phyloP scores from a whole-genome alignment of 2,113 vertebrate species.

The Smithornis capensis region DNA sequence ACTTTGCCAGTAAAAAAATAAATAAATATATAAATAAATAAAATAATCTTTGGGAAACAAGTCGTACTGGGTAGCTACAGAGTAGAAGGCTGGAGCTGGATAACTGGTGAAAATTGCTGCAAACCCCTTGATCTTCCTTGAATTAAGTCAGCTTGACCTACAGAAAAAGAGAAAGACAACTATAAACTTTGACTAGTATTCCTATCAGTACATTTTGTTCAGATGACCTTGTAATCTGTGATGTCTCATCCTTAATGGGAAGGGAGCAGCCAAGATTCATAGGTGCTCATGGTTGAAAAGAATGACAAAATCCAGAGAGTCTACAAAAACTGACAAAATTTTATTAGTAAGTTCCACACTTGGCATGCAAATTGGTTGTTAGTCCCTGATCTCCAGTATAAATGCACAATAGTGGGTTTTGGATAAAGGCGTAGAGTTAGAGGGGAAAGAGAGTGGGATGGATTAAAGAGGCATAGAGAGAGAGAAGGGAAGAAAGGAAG shows the following conservation, averaged over 20 bases:
- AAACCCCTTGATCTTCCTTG: background rate
- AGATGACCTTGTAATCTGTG: background rate
- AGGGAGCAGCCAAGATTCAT: rapidly evolving
- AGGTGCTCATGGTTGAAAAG: background rate
- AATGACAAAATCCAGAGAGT: background rate
- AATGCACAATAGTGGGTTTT: background rate
- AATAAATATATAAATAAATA: background rate
- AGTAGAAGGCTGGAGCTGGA: background rate
- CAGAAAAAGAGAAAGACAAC: background rate
- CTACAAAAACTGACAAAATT: background rate
- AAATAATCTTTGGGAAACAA: background rate
- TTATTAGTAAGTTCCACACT: background rate
- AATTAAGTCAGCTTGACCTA: background rate
- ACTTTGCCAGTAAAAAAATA: too few relatives aligned
- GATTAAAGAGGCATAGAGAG: rapidly evolving
- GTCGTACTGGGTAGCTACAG: rapidly evolving
- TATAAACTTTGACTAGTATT: background rate
- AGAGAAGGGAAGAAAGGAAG: background rate
- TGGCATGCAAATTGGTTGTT: rapidly evolving
- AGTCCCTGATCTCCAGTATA: too few relatives aligned
- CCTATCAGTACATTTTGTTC: background rate
- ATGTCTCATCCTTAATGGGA: background rate
- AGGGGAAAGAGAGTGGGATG: rapidly evolving
- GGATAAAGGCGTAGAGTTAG: background rate
- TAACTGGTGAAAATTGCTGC: background rate